Percentiles rank a stretch among this genome's conserved stretches.
phyloP scores from a whole-genome alignment of 2,888 invertebrate genomes.

The Perithous albicinctus region DNA sequence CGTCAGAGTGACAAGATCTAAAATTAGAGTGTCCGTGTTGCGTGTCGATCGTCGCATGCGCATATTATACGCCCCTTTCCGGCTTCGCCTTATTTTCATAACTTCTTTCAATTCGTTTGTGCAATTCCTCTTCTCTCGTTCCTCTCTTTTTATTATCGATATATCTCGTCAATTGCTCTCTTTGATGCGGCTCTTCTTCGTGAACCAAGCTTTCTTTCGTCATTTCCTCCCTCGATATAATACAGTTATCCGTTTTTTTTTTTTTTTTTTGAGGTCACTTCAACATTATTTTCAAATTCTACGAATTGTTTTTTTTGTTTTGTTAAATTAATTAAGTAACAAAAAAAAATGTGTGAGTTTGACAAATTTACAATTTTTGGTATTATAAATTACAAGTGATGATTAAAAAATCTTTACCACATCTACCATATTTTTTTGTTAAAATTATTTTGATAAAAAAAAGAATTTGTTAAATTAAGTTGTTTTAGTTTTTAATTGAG shows the following conservation, averaged over 20 bases:
- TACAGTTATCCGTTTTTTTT: neutral
- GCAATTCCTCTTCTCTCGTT: slow-evolving; percentile 50
- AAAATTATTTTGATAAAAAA: no score
- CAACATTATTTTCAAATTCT: neutral
- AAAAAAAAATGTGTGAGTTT: no score
- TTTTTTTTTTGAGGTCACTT: neutral
- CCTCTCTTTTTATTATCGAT: slow-evolving; percentile 10
- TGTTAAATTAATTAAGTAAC: no score
- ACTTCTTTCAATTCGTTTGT: slow-evolving; percentile 80
- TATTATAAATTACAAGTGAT: no score
- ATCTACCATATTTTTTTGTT: no score
- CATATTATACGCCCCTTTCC: slow-evolving; percentile 84
- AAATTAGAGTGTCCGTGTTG: slow-evolving; percentile 83
- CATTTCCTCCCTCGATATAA: neutral
- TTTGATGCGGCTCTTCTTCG: neutral
- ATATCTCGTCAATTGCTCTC: neutral
- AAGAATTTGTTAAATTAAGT: no score
- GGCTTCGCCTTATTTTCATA: slow-evolving; percentile 84
- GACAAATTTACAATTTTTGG: no score
- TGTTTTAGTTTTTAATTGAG: no score
- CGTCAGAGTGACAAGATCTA: slow-evolving; percentile 84
- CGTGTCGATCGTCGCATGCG: slow-evolving; percentile 84
- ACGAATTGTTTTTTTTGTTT: no score
- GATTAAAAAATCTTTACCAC: no score
- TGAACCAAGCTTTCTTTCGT: neutral